phyloP scores from a whole-genome alignment of 2,797 vertebrate genomes.

The Myotis findleyi region DNA sequence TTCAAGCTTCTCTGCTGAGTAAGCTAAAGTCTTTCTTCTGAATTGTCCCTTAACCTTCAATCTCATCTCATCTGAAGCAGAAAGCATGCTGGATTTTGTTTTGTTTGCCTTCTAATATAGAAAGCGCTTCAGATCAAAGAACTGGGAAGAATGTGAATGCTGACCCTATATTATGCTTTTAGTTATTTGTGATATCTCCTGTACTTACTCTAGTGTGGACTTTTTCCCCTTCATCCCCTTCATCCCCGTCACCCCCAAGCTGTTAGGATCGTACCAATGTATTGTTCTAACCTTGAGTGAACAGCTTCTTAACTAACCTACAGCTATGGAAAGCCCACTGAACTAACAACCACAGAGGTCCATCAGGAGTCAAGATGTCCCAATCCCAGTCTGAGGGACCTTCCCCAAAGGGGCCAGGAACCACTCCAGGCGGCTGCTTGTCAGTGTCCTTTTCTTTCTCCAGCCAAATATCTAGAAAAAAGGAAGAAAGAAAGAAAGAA shows the following conservation, averaged over 20 bases:
- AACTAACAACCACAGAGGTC: neutral
- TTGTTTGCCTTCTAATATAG: neutral
- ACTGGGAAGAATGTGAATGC: neutral
- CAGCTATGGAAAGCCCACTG: neutral
- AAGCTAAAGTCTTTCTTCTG: neutral
- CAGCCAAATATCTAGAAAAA: slow-evolving; percentile 29
- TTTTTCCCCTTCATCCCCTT: neutral
- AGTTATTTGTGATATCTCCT: neutral
- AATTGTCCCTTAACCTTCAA: neutral
- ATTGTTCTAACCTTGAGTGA: neutral
- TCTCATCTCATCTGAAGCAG: neutral
- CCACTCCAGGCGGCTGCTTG: neutral
- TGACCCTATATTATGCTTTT: neutral
- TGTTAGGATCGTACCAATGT: neutral
- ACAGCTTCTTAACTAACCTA: neutral
- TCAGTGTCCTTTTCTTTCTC: neutral
- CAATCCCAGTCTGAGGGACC: neutral
- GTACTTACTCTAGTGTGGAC: neutral
- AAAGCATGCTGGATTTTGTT: neutral
- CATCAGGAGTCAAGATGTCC: neutral
- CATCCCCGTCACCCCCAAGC: neutral
- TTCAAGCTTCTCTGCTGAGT: neutral
- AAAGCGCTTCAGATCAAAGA: neutral
- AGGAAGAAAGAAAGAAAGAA: too few species aligned
- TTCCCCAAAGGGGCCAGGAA: neutral